Base-by-base conservation (phyloP, 1,140 invertebrate species). In the Aphaenogaster rudis region DNA sequence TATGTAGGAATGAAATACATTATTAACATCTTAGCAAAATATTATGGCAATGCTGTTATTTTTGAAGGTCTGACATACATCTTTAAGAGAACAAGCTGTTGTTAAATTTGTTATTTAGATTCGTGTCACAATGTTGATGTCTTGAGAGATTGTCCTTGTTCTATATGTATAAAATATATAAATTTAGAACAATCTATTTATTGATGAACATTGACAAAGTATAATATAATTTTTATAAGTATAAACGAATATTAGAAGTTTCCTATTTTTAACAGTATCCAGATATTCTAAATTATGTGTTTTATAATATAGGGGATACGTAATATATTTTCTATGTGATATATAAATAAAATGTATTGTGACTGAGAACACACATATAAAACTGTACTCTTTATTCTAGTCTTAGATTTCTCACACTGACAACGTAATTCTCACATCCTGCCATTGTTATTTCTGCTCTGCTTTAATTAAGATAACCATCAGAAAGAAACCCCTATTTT, bases 351-450 rank as follows among this genome's bases (percentile, higher is more conserved):
- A 3, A 17, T 54, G 17, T 17, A 69, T 45, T 54, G 3, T 15
- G 0, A 36, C 36, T 2, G 0, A 17, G 33, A 64, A 13, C 59
- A 50, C 63, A 50, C 8, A 66, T 17, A 21, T 85, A 85, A 89
- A 88, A 89, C 76, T 85, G 82, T 61, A 88, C 66, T 93, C 74
- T 84, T 92, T 88, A 91, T 59, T 81, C 87, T 91, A 57, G 71
- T 88, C 77, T 89, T 71, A 90, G 92, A 94, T 94, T 93, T 94
- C 94, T 88, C 93, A 92, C 84, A 86, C 91, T 88, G 92, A 94
- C 90, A 94, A 93, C 57, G 86, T 90, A 84, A 91, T 91, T 94
- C 92, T 92, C 90, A 92, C 91, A 93, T 94, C 91, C 93, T 94
- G 91, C 48, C 50, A 90, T 91, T 94, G 86, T 92, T 84, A 39